Base-by-base conservation (phyloP, 1,140 invertebrate species). In the Aphaenogaster rudis region DNA sequence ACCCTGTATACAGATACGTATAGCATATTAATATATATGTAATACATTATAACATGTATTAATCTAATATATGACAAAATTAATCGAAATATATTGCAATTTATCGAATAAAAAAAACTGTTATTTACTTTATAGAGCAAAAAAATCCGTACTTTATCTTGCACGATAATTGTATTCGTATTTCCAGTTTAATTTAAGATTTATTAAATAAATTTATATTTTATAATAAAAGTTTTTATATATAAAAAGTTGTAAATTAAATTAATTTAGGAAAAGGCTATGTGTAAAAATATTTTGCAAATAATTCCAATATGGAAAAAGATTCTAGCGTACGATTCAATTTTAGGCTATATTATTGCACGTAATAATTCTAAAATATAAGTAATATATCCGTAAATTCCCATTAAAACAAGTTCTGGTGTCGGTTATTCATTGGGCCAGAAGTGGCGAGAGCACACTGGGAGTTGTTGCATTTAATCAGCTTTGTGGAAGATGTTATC, bases 391-490 rank as follows among this genome's bases (percentile, higher is more conserved):
- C 0, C n/a, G 45, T 17, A 9, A 81, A 71, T 57, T 81, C 7
- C 9, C 36, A 69, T 54, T 71, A 45, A 81, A 81, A 80, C 36
- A 54, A 69, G 66, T 71, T 81, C 17, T 15, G 39, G n/a, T 33
- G 28, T 50, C 33, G 33, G 45, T 67, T 11, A 39, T 71, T 81
- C 39, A 57, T 42, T 21, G 36, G 7, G 64, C 11, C 48, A 42
- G 77, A 52, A 81, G 54, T 45, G 64, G 50, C 36, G 21, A 71
- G 64, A 71, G 39, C 39, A 57, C 1, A 57, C 1, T 71, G 15
- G 21, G 64, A 81, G 79, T 81, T 81, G 79, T 57, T 81, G 66
- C 64, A 81, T 81, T 80, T 81, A 81, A 81, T 81, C 66, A 71
- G 66, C 50, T 81, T 81, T 71, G 39, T 1, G 79, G 64, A 81